Percentiles rank a stretch among this genome's conserved stretches.
Evolutionary conservation across 1,140 invertebrate species (phyloP).

Genomic region (Drosophila chauvacae): DNA sequence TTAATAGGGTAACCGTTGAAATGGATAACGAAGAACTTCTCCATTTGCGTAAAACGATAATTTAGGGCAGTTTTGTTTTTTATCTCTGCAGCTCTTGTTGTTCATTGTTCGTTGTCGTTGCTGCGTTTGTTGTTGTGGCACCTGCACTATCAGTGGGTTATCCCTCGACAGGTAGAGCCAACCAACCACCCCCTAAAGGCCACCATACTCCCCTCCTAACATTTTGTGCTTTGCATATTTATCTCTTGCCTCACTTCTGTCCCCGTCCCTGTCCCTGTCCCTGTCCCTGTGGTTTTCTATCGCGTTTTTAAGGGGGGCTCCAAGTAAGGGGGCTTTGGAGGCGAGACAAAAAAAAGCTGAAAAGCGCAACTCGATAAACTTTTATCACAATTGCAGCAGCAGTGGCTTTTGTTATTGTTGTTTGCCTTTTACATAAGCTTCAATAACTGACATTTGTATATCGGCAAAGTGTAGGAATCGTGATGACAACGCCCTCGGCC

Average conservation of each 20-base stretch:
- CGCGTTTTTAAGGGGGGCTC: slow-evolving; percentile 5
- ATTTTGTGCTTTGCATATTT: slow-evolving; percentile 71
- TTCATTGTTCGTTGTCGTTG: slow-evolving; percentile 29
- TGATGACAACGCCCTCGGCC: slow-evolving; percentile 47
- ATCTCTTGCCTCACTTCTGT: slow-evolving; percentile 65
- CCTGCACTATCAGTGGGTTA: slow-evolving; percentile 69
- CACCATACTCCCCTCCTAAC: slow-evolving; percentile 1
- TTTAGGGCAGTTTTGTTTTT: slow-evolving; percentile 75
- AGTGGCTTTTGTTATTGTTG: slow-evolving; percentile 59
- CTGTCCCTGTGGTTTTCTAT: slow-evolving; percentile 29
- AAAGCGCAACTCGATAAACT: slow-evolving; percentile 73
- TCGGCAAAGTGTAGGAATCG: slow-evolving; percentile 30
- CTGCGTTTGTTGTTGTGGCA: slow-evolving; percentile 52
- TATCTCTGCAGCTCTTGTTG: slow-evolving; percentile 69
- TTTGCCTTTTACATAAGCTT: slow-evolving; percentile 47
- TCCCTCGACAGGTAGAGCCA: slow-evolving; percentile 20
- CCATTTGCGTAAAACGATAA: slow-evolving; percentile 62
- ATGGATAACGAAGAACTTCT: slow-evolving; percentile 36
- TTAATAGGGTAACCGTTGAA: slow-evolving; percentile 15
- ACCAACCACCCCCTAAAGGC: neutral
- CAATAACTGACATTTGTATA: slow-evolving; percentile 51
- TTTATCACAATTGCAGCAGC: slow-evolving; percentile 75
- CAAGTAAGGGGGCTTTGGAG: slow-evolving; percentile 3
- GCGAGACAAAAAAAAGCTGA: slow-evolving; percentile 45
- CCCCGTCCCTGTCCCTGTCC: slow-evolving; percentile 23